A percentile compares a stretch with the other conserved stretches of the same genome.
Conservation (phyloP, 2,797 vertebrate species). For the Argya squamiceps region DNA sequence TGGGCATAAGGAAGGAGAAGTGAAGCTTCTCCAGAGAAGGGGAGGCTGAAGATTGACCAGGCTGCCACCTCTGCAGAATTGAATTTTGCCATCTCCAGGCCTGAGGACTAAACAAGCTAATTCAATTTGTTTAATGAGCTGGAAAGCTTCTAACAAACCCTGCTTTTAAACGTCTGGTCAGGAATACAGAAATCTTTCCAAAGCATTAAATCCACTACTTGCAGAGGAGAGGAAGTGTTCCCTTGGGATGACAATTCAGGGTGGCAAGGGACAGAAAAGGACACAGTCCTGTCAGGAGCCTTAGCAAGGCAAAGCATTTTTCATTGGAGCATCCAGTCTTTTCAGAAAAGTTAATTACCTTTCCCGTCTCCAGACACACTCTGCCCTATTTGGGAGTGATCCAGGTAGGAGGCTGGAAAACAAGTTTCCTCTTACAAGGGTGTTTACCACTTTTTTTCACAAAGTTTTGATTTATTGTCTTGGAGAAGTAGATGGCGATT, state of each 20-base stretch:
- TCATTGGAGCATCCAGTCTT: background rate
- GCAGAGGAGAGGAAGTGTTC: background rate
- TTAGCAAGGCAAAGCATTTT: background rate
- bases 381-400: constrained; percentile 7
- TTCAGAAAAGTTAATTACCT: constrained; percentile 33
- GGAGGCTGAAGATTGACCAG: background rate
- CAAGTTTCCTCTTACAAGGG: background rate
- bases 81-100: constrained; percentile 20
- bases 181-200: background rate
- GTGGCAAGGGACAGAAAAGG: background rate
- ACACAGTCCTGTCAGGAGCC: background rate
- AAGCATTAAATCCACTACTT: background rate
- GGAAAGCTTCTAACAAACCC: constrained; percentile 21
- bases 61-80: constrained; percentile 15
- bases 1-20: background rate
- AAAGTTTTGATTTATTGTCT: background rate
- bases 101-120: constrained; percentile 12
- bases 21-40: background rate
- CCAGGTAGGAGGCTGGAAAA: background rate
- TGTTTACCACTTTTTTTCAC: background rate
- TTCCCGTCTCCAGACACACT: background rate
- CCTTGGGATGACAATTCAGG: background rate
- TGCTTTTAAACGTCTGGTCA: background rate
- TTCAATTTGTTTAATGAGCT: constrained; percentile 44
- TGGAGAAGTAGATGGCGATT: background rate